These are phyloP conservation scores for Drosophila paucipuncta DNA, from an alignment of 2,888 invertebrate species.

Conservation along the genomic window DNA sequence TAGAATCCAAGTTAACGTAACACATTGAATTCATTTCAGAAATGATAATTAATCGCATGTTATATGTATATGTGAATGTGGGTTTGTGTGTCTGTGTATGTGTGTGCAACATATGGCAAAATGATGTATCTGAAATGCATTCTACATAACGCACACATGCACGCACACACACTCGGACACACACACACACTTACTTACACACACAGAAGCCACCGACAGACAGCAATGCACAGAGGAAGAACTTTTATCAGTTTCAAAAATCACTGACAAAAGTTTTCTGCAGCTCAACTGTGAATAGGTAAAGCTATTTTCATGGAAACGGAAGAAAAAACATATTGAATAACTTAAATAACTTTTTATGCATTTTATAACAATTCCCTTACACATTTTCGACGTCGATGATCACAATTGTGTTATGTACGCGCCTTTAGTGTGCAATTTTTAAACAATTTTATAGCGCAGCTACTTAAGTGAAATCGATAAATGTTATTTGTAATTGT, in stretches of 20 bases:
- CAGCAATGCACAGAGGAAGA: neutral
- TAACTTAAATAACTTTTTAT: slow-evolving; percentile 42
- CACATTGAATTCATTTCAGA: slow-evolving; percentile 6
- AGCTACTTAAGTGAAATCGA: slow-evolving; percentile 39
- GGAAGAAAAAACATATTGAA: slow-evolving; percentile 20
- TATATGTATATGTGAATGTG: neutral
- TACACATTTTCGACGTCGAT: slow-evolving; percentile 24
- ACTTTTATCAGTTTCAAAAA: slow-evolving; percentile 10
- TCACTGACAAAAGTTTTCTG: slow-evolving; percentile 15
- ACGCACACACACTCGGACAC: neutral
- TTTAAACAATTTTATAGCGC: slow-evolving; percentile 76
- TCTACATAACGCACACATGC: slow-evolving; percentile 8
- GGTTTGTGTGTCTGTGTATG: neutral
- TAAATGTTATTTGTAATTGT: slow-evolving; percentile 58
- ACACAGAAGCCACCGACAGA: slow-evolving; percentile 9
- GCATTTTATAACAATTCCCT: slow-evolving; percentile 39
- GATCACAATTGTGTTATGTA: slow-evolving; percentile 38
- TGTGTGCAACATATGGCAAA: neutral
- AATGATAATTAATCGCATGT: slow-evolving; percentile 2
- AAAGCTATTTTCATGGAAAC: slow-evolving; percentile 27
- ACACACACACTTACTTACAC: neutral
- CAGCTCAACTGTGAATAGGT: slow-evolving; percentile 43
- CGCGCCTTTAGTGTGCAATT: slow-evolving; percentile 61
- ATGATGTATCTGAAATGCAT: neutral
- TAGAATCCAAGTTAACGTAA: slow-evolving; percentile 19